Conservation (phyloP, 2,888 invertebrate genomes). For the Hipparchia semele region DNA sequence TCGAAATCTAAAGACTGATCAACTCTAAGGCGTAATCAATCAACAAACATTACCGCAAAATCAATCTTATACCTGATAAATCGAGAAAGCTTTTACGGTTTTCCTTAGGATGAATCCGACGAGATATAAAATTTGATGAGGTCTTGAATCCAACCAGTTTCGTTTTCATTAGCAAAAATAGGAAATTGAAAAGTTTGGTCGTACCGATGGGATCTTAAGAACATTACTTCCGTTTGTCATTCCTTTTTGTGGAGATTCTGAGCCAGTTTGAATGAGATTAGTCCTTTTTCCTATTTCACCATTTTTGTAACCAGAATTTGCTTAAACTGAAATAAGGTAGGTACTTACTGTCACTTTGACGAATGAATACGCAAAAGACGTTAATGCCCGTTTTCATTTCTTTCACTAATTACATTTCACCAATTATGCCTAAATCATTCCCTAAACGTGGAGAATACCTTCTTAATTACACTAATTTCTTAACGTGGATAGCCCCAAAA, state of each 20-base stretch:
- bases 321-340: too few species aligned
- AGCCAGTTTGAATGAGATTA: background rate
- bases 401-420: too few species aligned
- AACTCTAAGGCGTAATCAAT: background rate
- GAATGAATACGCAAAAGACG: too few species aligned
- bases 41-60: slow-evolving; percentile 8
- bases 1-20: too few species aligned
- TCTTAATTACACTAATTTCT: too few species aligned
- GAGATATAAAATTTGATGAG: slow-evolving; percentile 21
- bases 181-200: slow-evolving; percentile 21
- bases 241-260: slow-evolving; percentile 4
- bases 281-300: background rate
- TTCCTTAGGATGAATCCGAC: slow-evolving; percentile 13
- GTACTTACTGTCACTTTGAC: too few species aligned
- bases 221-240: slow-evolving; percentile 4
- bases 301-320: background rate
- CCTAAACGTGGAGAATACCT: too few species aligned
- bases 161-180: slow-evolving; percentile 21
- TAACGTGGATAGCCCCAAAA: too few species aligned
- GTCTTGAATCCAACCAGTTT: slow-evolving; percentile 17
- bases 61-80: slow-evolving; percentile 3
- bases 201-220: slow-evolving; percentile 5
- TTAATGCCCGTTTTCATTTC: too few species aligned
- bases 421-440: too few species aligned
- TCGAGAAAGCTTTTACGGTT: slow-evolving; percentile 8